Evolutionary conservation across 2,797 vertebrate genomes (phyloP).

Genomic region (Vireo griseus): DNA sequence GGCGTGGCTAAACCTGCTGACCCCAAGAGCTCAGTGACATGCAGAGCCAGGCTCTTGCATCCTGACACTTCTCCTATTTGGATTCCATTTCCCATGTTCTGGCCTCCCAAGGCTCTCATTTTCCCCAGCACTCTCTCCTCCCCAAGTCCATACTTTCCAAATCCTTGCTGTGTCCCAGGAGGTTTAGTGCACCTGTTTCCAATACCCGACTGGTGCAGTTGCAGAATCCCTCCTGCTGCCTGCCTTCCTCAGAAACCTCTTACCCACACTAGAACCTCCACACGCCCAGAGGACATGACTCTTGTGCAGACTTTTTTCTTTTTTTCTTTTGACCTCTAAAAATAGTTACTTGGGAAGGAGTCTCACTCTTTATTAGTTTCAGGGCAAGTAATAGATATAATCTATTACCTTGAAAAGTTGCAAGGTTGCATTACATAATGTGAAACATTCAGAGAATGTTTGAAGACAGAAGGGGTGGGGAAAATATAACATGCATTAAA

Average conservation of each 20-base stretch:
- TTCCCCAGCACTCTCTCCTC: neutral
- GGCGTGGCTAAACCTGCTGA: neutral
- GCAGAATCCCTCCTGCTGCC: neutral
- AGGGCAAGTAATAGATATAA: neutral
- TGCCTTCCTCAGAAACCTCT: neutral
- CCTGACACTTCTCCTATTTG: neutral
- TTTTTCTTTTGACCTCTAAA: neutral
- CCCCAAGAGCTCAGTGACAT: neutral
- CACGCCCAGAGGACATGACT: neutral
- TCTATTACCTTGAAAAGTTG: neutral
- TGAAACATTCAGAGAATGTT: neutral
- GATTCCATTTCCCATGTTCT: neutral
- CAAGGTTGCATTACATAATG: neutral
- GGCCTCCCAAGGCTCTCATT: neutral
- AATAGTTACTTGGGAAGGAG: neutral
- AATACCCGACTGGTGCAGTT: neutral
- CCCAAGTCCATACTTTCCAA: neutral
- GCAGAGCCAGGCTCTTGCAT: neutral
- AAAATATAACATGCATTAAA: neutral
- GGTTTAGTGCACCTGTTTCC: neutral
- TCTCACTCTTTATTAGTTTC: neutral
- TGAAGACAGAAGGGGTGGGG: neutral
- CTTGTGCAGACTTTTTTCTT: neutral
- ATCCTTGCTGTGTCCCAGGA: neutral
- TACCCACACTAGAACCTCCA: neutral